Evolutionary conservation across 2,113 vertebrate genomes (phyloP).

Genomic region (Sciurus niger): DNA sequence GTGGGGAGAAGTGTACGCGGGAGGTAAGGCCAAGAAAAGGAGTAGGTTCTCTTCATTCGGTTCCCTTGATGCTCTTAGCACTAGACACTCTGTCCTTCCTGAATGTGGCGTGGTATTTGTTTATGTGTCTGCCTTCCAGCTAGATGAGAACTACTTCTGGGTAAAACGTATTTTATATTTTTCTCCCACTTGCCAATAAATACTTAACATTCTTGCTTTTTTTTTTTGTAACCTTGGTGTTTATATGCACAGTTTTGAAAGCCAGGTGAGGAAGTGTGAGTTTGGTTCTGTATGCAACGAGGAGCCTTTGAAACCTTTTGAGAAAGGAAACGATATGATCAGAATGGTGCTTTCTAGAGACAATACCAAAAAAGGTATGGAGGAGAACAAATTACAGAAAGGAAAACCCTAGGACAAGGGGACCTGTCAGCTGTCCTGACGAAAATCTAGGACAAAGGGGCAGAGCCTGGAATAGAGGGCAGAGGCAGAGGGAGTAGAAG

Average conservation of each 20-base stretch:
- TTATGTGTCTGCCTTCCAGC: neutral
- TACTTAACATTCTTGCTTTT: neutral
- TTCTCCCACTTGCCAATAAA: neutral
- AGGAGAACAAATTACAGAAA: constrained; percentile 49
- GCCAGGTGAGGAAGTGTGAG: neutral
- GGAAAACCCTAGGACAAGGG: constrained; percentile 40
- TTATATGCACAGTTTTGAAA: neutral
- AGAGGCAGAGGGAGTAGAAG: neutral
- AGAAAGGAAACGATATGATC: neutral
- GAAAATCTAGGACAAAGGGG: neutral
- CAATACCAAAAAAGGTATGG: neutral
- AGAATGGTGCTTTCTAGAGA: constrained; percentile 42
- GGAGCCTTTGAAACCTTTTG: neutral
- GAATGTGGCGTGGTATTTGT: neutral
- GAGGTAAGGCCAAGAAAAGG: neutral
- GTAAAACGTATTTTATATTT: neutral
- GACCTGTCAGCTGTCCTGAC: constrained; percentile 21
- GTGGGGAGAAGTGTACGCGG: neutral
- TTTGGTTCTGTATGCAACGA: neutral
- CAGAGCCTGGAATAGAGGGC: neutral
- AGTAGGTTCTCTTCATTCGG: neutral
- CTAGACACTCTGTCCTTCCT: neutral
- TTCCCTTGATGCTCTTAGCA: neutral
- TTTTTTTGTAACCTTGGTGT: neutral
- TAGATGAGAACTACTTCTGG: neutral